Evolutionary conservation across 2,797 vertebrate species (phyloP).

Genomic region (Diceros bicornis): DNA sequence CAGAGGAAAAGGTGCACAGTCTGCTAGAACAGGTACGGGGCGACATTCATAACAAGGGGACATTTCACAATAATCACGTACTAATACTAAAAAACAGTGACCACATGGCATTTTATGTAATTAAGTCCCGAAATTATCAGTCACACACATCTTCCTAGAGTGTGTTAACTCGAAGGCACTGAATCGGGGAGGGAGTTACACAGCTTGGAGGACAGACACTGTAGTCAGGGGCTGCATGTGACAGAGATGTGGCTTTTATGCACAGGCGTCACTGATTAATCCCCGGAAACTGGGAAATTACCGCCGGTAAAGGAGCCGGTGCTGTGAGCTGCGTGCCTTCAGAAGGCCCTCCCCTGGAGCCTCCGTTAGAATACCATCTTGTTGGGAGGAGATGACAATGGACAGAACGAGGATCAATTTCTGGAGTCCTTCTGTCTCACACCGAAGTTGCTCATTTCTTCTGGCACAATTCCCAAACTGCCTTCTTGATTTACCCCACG

Average conservation of each 20-base stretch:
- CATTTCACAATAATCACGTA: fast-evolving
- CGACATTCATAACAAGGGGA: fast-evolving
- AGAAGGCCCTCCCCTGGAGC: not conserved
- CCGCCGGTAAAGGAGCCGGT: fast-evolving
- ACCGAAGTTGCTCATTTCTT: not conserved
- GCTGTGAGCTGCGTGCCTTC: not conserved
- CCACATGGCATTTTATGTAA: fast-evolving
- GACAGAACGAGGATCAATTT: not conserved
- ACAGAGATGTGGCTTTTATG: too few species aligned
- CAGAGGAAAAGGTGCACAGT: fast-evolving
- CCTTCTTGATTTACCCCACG: fast-evolving
- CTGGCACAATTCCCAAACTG: not conserved
- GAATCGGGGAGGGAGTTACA: fast-evolving
- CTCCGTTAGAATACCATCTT: fast-evolving
- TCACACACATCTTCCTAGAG: fast-evolving
- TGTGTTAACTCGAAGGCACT: fast-evolving
- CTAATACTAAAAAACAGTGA: fast-evolving
- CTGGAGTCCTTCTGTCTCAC: not conserved
- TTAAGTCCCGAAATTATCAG: fast-evolving
- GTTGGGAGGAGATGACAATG: not conserved
- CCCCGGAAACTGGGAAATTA: not conserved
- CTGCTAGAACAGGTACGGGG: fast-evolving
- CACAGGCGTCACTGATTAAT: fast-evolving
- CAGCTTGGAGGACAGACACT: not conserved
- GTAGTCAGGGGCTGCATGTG: fast-evolving